Evolutionary conservation across 2,113 vertebrate genomes (phyloP).

Genomic region (Falcunculus frontatus): DNA sequence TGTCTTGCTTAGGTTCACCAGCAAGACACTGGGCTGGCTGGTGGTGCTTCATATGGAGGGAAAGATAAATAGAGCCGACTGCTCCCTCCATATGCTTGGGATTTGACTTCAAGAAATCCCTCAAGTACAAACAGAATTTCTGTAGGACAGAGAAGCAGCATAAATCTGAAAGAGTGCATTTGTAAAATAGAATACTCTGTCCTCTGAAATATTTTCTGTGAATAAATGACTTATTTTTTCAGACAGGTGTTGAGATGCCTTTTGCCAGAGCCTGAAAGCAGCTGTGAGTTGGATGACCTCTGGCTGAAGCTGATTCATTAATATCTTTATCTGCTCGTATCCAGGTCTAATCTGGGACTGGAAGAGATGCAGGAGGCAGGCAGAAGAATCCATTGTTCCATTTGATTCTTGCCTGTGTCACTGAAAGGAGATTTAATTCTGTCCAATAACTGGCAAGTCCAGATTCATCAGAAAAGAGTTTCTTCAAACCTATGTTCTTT

Average conservation of each 20-base stretch:
- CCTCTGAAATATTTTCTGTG: neutral
- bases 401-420: neutral
- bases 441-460: neutral
- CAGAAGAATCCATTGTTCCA: neutral
- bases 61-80: conserved; percentile 55
- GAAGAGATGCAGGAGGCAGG: neutral
- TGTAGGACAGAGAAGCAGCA: neutral
- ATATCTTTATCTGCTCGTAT: neutral
- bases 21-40: conserved; percentile 35
- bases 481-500: neutral
- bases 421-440: neutral
- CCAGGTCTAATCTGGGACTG: neutral
- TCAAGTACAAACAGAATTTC: conserved; percentile 41
- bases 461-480: neutral
- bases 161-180: neutral
- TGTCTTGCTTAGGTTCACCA: conserved; percentile 27
- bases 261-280: neutral
- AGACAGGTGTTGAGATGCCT: neutral
- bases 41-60: neutral
- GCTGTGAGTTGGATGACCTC: neutral
- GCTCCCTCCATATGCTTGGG: conserved; percentile 42
- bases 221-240: neutral
- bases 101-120: conserved; percentile 35
- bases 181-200: neutral
- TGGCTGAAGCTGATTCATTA: neutral